Base-by-base conservation (phyloP, 2,797 vertebrate genomes). In the Malacoctenus gilli region DNA sequence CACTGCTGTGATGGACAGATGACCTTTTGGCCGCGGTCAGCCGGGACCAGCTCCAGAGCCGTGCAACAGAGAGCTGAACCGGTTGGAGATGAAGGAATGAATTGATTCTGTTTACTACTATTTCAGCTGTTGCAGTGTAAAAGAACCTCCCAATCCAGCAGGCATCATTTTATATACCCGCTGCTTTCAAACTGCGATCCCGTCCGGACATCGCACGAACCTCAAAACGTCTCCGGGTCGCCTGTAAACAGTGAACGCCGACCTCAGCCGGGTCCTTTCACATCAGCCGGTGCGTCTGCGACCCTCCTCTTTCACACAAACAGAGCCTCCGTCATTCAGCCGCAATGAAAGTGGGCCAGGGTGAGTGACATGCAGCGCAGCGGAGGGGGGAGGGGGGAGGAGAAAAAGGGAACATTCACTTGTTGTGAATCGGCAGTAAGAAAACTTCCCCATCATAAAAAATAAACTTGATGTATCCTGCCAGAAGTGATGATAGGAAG, bases 331-430 rank as follows among this genome's bases (percentile, higher is more conserved):
- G 69, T 64, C 59, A 67, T 79, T 82, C 71, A 77, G 75, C 77
- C 18, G 49, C 48, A 28, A 41, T 68, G 59, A 79, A 88, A 83
- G 61, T 87, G 83, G 82, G 85, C 79, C 83, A 83, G 61, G 46
- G 63, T 85, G 87, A 87, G 59, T 83, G 85, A 86, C 82, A 76
- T 54, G 70, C 16, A 57, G 68, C 49, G 57, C 41, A 47, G 66
- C 55, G 25, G 25, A 6, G 25, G 25, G 4, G 22, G 22, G 22
- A 8, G 22, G 22, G 22, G 22, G 22, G 22, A 4, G 22, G 22
- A 8, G 22, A 8, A 22, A 67, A 64, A 75, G 60, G 58, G 25
- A 56, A 66, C 71, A 59, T 13, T 8, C 10, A 42, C 61, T 75
- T 56, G 38, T 44, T 53, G 60, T 57, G 56, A 75, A 68, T 30